Conservation (phyloP, 1,140 invertebrate genomes). For the Ostrea denselamellosa region DNA sequence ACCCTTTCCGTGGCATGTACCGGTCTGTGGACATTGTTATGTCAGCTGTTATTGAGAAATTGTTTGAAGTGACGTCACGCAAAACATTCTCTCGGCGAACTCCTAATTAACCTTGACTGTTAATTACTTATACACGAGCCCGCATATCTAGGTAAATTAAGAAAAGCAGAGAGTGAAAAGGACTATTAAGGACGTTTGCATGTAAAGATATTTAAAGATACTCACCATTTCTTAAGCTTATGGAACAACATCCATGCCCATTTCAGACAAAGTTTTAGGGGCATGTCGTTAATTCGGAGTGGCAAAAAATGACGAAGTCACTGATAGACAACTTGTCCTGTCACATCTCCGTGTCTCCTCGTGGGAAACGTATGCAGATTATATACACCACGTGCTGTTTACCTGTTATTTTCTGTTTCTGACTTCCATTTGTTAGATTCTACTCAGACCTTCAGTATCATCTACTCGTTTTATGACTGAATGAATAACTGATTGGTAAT, state of each 20-base stretch:
- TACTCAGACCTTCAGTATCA: too few relatives aligned
- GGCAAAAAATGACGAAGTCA: neutral
- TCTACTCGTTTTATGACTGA: too few relatives aligned
- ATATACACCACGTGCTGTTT: neutral
- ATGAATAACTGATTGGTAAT: too few relatives aligned
- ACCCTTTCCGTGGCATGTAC: too few relatives aligned
- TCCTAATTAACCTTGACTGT: neutral
- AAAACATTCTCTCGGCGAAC: neutral
- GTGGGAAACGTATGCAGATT: slow-evolving; percentile 3
- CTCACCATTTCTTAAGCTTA: neutral
- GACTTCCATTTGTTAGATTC: neutral
- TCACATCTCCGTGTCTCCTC: neutral
- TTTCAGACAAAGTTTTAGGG: neutral
- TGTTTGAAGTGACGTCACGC: neutral
- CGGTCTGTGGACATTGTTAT: too few relatives aligned
- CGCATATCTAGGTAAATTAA: neutral
- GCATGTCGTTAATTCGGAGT: neutral
- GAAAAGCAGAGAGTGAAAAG: neutral
- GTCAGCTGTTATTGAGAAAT: too few relatives aligned
- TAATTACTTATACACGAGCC: neutral
- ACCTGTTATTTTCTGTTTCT: neutral
- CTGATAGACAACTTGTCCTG: neutral
- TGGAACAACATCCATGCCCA: neutral
- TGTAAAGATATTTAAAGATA: neutral
- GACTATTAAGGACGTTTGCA: neutral